Percentiles rank a stretch among this genome's conserved stretches.
Evolutionary conservation across 2,888 invertebrate species (phyloP).

Genomic region (Lepidochrysops patricia): DNA sequence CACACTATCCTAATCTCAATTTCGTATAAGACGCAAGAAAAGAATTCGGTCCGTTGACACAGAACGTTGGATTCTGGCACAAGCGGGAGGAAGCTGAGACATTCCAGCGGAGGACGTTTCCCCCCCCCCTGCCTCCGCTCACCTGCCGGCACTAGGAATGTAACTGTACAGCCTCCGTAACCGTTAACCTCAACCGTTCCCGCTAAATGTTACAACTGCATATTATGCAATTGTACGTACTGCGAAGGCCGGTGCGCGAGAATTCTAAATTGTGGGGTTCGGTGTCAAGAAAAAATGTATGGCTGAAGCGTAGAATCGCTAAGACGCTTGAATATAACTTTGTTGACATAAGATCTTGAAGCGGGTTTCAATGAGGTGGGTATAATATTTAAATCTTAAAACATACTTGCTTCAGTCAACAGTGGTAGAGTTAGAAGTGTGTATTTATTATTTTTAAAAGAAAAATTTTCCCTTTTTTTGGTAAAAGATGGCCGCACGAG

Average conservation of each 20-base stretch:
- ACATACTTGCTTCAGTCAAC: no score
- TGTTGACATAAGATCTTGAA: not conserved
- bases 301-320: no score
- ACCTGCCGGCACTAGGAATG: conserved; percentile 60
- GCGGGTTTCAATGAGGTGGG: not conserved
- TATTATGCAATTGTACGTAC: conserved; percentile 34
- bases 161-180: conserved; percentile 64
- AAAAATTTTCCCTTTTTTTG: no score
- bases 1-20: not conserved
- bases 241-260: not conserved
- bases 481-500: no score
- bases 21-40: not conserved
- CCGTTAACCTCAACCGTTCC: conserved; percentile 57
- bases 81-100: conserved; percentile 27
- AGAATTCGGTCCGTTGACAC: not conserved
- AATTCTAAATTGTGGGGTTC: not conserved
- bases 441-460: no score
- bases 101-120: conserved; percentile 36
- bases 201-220: conserved; percentile 40
- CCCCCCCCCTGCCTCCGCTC: no score
- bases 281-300: not conserved
- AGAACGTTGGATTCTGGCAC: conserved; percentile 5
- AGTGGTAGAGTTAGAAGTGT: no score
- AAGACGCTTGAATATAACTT: not conserved
- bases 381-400: not conserved